phyloP scores from a whole-genome alignment of 2,797 vertebrate genomes.

The Orientallactaga sibirica region DNA sequence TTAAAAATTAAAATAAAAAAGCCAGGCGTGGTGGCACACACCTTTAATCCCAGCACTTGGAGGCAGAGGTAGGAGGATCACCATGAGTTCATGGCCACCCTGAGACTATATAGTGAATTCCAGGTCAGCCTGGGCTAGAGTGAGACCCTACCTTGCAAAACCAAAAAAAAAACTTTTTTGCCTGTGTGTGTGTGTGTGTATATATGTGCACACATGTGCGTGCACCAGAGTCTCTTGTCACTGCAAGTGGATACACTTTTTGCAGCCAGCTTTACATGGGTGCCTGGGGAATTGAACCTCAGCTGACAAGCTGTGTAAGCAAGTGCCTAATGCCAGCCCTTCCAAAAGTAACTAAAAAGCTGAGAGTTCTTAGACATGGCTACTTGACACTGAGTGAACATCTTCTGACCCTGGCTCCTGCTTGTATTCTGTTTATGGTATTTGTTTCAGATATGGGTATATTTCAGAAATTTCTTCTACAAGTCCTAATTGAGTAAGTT shows the following conservation, averaged over 20 bases:
- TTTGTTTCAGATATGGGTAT: background rate
- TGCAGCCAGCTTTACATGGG: too few species aligned
- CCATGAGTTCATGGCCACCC: too few species aligned
- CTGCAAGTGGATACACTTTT: too few species aligned
- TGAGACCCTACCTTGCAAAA: background rate
- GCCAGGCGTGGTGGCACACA: too few species aligned
- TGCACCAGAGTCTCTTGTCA: background rate
- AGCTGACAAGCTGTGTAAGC: too few species aligned
- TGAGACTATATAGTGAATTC: too few species aligned
- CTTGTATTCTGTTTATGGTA: background rate
- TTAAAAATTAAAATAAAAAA: too few species aligned
- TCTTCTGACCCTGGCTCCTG: background rate
- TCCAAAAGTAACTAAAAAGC: background rate
- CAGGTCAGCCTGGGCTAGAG: too few species aligned
- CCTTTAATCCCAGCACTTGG: too few species aligned
- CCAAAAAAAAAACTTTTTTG: background rate
- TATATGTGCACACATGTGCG: background rate
- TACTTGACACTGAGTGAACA: background rate
- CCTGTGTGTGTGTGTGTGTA: background rate
- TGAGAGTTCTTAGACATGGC: background rate
- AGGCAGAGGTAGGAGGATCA: too few species aligned
- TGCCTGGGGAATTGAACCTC: too few species aligned
- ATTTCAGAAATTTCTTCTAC: background rate
- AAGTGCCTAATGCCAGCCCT: background rate
- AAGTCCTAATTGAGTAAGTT: background rate